Evolutionary conservation across 2,888 invertebrate genomes (phyloP).

Genomic region (Torymus tubicola): DNA sequence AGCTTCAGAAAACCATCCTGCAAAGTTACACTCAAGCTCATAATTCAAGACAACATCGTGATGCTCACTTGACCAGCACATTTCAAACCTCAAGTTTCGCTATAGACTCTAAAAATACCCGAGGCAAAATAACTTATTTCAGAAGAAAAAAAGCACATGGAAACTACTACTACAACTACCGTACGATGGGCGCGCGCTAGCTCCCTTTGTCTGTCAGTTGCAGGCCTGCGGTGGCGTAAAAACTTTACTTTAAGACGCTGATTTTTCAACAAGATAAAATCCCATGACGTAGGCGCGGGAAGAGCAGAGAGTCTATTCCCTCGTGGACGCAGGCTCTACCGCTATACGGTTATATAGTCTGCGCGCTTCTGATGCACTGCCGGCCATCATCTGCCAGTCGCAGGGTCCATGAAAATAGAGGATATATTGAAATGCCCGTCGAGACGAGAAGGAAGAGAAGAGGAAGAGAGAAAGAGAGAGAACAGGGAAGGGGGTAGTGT

Average conservation of each 20-base stretch:
- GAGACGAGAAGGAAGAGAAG: not conserved
- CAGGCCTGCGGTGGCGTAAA: not conserved
- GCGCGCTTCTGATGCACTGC: not conserved
- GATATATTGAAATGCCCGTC: slow-evolving; percentile 11
- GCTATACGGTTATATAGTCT: not conserved
- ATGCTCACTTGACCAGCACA: too few relatives aligned
- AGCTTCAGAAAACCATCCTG: too few relatives aligned
- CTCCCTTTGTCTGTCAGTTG: not conserved
- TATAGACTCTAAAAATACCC: too few relatives aligned
- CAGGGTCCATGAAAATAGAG: slow-evolving; percentile 23
- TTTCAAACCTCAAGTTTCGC: too few relatives aligned
- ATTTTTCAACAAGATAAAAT: slow-evolving; percentile 16
- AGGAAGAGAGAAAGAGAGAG: not conserved
- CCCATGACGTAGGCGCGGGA: not conserved
- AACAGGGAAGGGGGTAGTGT: not conserved
- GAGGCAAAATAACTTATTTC: too few relatives aligned
- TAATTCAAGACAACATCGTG: too few relatives aligned
- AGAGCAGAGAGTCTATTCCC: not conserved
- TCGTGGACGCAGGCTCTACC: too few relatives aligned
- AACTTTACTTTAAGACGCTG: too few relatives aligned
- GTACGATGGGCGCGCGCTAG: too few relatives aligned
- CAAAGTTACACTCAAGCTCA: too few relatives aligned
- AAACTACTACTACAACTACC: too few relatives aligned
- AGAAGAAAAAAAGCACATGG: too few relatives aligned
- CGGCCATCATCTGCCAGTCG: slow-evolving; percentile 21